Conservation (phyloP, 1,140 invertebrate genomes). For the Leptopilina clavipes region DNA sequence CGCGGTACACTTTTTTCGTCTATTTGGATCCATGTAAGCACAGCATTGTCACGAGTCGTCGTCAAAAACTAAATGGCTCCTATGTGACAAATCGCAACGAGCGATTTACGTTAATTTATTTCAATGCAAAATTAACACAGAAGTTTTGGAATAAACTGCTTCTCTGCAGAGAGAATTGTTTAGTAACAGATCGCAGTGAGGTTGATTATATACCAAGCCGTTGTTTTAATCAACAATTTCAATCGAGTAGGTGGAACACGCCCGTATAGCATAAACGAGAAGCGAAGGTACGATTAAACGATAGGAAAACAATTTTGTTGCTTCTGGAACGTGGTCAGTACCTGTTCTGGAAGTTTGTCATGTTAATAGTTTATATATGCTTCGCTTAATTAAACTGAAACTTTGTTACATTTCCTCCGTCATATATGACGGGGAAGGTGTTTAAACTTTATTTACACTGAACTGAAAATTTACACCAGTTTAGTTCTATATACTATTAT, state of each 20-base stretch:
- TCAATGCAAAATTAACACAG: too few species aligned
- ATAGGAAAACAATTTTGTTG: conserved; percentile 60
- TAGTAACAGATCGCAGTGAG: conserved; percentile 35
- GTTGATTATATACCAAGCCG: conserved; percentile 50
- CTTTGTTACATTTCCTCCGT: conserved; percentile 24
- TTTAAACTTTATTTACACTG: background rate
- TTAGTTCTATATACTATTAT: background rate
- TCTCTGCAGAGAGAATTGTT: background rate
- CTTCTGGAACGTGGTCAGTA: conserved; percentile 36
- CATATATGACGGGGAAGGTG: background rate
- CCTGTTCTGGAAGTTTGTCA: conserved; percentile 3
- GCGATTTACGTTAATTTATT: too few species aligned
- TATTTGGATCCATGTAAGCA: too few species aligned
- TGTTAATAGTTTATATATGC: conserved; percentile 32
- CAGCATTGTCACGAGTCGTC: too few species aligned
- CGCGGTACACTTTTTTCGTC: too few species aligned
- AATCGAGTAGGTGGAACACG: conserved; percentile 48
- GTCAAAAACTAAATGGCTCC: too few species aligned
- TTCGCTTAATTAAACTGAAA: conserved; percentile 31
- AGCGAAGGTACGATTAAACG: conserved; percentile 56
- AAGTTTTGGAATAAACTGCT: too few species aligned
- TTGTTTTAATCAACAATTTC: conserved; percentile 63
- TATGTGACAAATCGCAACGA: too few species aligned
- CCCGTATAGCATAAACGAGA: conserved; percentile 42
- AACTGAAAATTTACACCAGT: conserved; percentile 17